A percentile compares a stretch with the other conserved stretches of the same genome.
Conservation (phyloP, 2,113 vertebrate genomes). For the Heterocephalus glaber region DNA sequence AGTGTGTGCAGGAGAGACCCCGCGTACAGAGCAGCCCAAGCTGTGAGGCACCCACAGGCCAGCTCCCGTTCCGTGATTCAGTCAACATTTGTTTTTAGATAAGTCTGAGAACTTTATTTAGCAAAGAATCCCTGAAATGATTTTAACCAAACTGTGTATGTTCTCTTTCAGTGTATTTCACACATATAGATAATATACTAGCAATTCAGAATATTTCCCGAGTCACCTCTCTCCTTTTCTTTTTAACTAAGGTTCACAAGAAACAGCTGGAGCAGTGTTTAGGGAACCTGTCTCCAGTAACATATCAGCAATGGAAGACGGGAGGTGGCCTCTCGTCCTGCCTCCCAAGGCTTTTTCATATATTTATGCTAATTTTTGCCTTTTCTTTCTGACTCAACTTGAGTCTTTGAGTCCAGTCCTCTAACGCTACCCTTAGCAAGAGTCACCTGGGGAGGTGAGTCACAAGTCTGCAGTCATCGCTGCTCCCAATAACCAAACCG, state of each 20-base stretch:
- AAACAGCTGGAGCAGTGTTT: constrained; percentile 28
- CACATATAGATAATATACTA: neutral
- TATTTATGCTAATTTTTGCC: neutral
- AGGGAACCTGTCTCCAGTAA: neutral
- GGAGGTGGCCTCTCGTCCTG: constrained; percentile 16
- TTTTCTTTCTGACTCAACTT: constrained; percentile 24
- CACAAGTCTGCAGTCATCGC: neutral
- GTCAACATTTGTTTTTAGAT: constrained; percentile 38
- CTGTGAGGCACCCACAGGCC: no score
- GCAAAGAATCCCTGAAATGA: constrained; percentile 55
- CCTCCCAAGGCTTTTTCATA: neutral
- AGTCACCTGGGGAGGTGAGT: constrained; percentile 27
- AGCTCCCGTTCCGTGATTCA: neutral
- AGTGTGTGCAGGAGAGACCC: neutral
- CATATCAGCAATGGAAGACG: neutral
- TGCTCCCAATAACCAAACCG: neutral
- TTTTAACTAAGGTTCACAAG: constrained; percentile 53
- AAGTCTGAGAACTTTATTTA: constrained; percentile 76
- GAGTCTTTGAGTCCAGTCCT: constrained; percentile 5
- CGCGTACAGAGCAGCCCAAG: no score
- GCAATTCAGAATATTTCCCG: constrained; percentile 30
- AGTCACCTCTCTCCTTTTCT: neutral
- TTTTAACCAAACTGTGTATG: constrained; percentile 3
- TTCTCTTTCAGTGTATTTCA: neutral
- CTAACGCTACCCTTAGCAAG: constrained; percentile 8